Evolutionary conservation across 35 echinoderm and acorn worm genomes (phyloP), one percentile per base, ranked within the genome.

Genomic region (Hemicentrotus pulcherrimus): DNA sequence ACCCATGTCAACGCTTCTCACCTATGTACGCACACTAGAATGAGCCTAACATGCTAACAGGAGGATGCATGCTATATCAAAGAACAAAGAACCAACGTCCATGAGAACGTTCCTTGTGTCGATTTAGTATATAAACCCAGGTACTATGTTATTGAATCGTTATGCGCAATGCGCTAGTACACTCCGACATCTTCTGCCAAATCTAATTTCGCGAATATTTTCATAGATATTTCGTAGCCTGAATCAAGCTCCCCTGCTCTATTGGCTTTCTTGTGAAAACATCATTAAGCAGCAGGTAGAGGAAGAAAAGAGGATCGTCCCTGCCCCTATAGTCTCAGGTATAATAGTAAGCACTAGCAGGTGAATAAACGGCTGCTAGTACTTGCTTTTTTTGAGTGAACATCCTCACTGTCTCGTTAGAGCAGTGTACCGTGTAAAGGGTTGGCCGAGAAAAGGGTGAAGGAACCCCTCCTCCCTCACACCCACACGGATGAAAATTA

Each of bases 181-280:
- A 22, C 65, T 78, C 24, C 19, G 65, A 78, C 65, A 78, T 78
- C 65, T 18, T 18, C 65, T 78, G 65, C 65, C 65, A 78, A 78
- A 78, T 78, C 65, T 78, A 78, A 78, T 78, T 22, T 78, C 65
- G 19, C 65, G 65, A n/a, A 78, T 78, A 78, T 78, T 78, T 78
- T 78, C 65, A 78, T 78, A 78, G 65, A 78, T 78, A 78, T 78
- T 78, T 7, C 65, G 65, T 78, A 78, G 4, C 65, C 65, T 78
- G 65, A 78, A 78, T 78, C 65, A 78, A 78, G 65, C 19, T 78
- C 19, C 65, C 65, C 28, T 5, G 28, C 65, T 78, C 65, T 78
- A 78, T 78, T 78, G 65, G 65, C 65, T 78, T 78, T 78, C 65
- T 78, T 78, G 65, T 78, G 65, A 78, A 78, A 78, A 78, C 65